Evolutionary conservation across 2,888 invertebrate species (phyloP).

Genomic region (Drosophila histrio): DNA sequence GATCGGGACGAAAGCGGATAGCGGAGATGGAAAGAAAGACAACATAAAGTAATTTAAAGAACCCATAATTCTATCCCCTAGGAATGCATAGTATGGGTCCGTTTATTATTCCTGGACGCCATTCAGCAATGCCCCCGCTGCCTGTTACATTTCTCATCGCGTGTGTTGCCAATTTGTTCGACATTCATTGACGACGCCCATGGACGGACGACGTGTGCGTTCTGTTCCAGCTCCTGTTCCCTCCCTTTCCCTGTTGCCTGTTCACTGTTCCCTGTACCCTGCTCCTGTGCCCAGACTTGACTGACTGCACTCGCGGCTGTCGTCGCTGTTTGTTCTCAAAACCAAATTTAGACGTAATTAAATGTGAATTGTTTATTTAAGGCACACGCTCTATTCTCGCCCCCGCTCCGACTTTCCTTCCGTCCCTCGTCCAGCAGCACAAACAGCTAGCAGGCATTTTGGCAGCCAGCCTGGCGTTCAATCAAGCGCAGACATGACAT

Average conservation of each 20-base stretch:
- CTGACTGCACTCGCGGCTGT: conserved; percentile 65
- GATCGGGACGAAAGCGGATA: background rate
- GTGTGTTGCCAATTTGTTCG: conserved; percentile 83
- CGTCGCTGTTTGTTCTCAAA: conserved; percentile 80
- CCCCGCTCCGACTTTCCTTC: background rate
- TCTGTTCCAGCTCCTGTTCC: conserved; percentile 13
- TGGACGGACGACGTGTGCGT: conserved; percentile 31
- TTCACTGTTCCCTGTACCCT: background rate
- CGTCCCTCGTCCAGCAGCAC: background rate
- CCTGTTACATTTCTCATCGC: conserved; percentile 58
- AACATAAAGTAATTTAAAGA: conserved; percentile 70
- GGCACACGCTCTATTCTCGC: conserved; percentile 69
- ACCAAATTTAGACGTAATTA: conserved; percentile 83
- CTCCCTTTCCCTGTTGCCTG: background rate
- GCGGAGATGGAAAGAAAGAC: background rate
- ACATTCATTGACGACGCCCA: conserved; percentile 75
- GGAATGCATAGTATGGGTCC: conserved; percentile 41
- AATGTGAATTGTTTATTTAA: conserved; percentile 83
- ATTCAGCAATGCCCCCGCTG: conserved; percentile 29
- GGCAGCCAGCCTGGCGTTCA: conserved; percentile 53
- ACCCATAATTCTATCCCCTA: conserved; percentile 70
- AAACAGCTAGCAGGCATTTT: conserved; percentile 55
- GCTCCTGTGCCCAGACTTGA: conserved; percentile 13
- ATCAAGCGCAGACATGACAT: conserved; percentile 57
- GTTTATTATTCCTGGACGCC: conserved; percentile 68